Evolutionary conservation across 2,113 vertebrate genomes (phyloP), one percentile per base, ranked within the genome.

Genomic region (Eolophus roseicapilla): DNA sequence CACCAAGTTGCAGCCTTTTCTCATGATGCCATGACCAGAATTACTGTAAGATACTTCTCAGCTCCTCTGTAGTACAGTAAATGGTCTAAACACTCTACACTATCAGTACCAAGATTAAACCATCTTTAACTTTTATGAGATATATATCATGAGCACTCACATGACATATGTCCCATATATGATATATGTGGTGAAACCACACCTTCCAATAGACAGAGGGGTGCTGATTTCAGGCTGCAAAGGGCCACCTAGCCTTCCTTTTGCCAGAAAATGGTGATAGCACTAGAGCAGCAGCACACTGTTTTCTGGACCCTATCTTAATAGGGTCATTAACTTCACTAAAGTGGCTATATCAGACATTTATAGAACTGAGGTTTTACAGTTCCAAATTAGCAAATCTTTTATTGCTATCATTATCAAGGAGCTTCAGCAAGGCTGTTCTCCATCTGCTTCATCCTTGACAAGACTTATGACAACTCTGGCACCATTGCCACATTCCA

Each of bases 361-460:
- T 74, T 82, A 33, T 27, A 63, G 19, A 94, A n/a, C 33, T 75
- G 31, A 65, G 28, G 29, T 18, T 87, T 92, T 68, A 70, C n/a
- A 84, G 60, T 79, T 87, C 31, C 20, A 91, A 87, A 43, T 59
- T 75, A 91, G 43, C 10, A 91, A 86, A 77, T 85, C 59, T 91
- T 91, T 82, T 89, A 82, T 59, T 82, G 44, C 39, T 92, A 50
- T 71, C 81, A 68, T 87, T 78, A 81, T 84, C 60, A 78, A 89
- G 28, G 64, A 91, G 29, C 28, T 94, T 93, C 77, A 82, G 55
- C 46, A 95, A 87, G 77, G 50, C 74, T 95, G 55, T 59, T 87
- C n/a, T 91, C 87, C 69, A 91, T 82, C 77, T 94, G 87, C 93
- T 94, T 94, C 57, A 75, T 68, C 55, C 50, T 92, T 92, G 84